A percentile compares a stretch with the other conserved stretches of the same genome.
These are phyloP conservation scores for Dicycla oo DNA, from an alignment of 2,888 invertebrate genomes.

Conservation along the genomic window DNA sequence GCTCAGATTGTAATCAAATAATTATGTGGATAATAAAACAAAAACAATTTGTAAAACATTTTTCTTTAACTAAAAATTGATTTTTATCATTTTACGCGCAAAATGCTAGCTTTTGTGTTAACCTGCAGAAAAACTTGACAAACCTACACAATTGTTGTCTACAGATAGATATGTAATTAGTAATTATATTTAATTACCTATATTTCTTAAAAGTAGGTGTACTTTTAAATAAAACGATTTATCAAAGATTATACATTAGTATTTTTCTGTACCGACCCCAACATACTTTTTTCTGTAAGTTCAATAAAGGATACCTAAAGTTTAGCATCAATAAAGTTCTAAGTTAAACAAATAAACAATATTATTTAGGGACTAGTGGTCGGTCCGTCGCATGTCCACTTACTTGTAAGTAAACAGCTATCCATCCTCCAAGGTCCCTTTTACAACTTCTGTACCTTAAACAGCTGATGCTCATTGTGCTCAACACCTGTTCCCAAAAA, in stretches of 20 bases:
- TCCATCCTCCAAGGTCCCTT: background rate
- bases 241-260: background rate
- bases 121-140: background rate
- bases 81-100: constrained; percentile 21
- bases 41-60: constrained; percentile 39
- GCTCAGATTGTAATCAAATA: constrained; percentile 42
- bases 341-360: background rate
- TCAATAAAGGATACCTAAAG: too few relatives aligned
- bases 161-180: too few relatives aligned
- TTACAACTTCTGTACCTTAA: background rate
- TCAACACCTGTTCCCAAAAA: constrained; percentile 1
- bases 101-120: constrained; percentile 5
- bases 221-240: background rate
- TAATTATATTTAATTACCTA: background rate
- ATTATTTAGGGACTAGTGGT: background rate
- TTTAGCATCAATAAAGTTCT: background rate
- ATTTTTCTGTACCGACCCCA: background rate
- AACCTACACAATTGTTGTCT: background rate
- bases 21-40: constrained; percentile 22
- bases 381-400: constrained; percentile 7
- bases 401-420: background rate
- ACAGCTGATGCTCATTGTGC: constrained; percentile 34
- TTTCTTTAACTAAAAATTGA: background rate
- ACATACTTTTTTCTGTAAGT: too few relatives aligned
- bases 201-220: background rate